Conservation (phyloP, 1,140 invertebrate species). For the Cyclargus thomasi region DNA sequence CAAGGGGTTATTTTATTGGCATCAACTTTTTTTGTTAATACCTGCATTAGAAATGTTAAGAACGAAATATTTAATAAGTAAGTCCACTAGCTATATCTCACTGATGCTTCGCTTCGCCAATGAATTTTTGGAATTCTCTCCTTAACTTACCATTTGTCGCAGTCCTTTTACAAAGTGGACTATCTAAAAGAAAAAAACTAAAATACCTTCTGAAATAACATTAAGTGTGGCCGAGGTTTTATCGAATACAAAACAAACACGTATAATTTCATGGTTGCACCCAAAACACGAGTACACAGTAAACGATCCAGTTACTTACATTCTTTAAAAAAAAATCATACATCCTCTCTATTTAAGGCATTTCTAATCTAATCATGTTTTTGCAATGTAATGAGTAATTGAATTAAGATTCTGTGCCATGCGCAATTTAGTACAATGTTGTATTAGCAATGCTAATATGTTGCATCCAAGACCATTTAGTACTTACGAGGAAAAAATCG, state of each 20-base stretch:
- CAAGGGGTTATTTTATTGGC: too few relatives aligned
- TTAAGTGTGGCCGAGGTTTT: constrained; percentile 22
- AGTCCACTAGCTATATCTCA: too few relatives aligned
- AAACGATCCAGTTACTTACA: constrained; percentile 35
- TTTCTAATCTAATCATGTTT: constrained; percentile 25
- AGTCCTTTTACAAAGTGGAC: too few relatives aligned
- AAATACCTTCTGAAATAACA: not conserved
- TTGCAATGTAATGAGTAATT: constrained; percentile 17
- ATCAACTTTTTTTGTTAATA: too few relatives aligned
- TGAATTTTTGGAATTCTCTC: too few relatives aligned
- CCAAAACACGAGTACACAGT: constrained; percentile 33
- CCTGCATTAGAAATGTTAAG: too few relatives aligned
- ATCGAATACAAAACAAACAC: constrained; percentile 30
- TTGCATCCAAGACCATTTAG: not conserved
- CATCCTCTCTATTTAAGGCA: constrained; percentile 27
- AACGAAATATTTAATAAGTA: too few relatives aligned
- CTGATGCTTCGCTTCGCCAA: too few relatives aligned
- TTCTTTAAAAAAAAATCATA: constrained; percentile 36
- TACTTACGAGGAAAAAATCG: not conserved
- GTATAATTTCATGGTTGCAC: constrained; percentile 34
- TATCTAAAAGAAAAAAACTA: too few relatives aligned
- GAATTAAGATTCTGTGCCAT: constrained; percentile 14
- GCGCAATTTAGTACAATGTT: not conserved
- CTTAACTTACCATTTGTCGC: too few relatives aligned
- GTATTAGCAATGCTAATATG: not conserved